phyloP scores from a whole-genome alignment of 2,797 vertebrate species.

The Sphaeramia orbicularis region DNA sequence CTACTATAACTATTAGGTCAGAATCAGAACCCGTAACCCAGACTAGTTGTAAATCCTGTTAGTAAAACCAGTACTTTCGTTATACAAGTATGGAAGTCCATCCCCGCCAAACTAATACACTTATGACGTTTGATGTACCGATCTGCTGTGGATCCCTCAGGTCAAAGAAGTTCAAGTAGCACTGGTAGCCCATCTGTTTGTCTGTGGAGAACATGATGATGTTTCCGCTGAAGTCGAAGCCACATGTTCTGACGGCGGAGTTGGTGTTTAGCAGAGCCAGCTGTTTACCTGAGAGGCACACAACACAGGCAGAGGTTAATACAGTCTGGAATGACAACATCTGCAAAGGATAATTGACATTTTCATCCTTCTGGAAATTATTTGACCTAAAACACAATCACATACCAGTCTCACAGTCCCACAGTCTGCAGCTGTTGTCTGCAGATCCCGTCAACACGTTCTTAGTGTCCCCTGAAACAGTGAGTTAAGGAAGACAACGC shows the following conservation, averaged over 20 bases:
- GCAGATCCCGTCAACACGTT: slow-evolving; percentile 97
- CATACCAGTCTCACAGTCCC: slow-evolving; percentile 97
- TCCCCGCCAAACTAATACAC: neutral
- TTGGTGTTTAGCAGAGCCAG: slow-evolving; percentile 94
- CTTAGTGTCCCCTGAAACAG: slow-evolving; percentile 90
- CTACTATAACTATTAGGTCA: too few species aligned
- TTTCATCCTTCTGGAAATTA: too few species aligned
- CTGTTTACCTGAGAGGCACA: slow-evolving; percentile 90
- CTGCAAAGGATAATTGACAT: too few species aligned
- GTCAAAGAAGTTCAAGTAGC: slow-evolving; percentile 96
- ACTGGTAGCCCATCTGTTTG: slow-evolving; percentile 99
- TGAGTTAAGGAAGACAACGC: slow-evolving; percentile 78
- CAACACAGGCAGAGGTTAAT: neutral
- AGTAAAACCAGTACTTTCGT: too few species aligned
- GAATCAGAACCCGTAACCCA: too few species aligned
- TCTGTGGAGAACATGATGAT: slow-evolving; percentile 99
- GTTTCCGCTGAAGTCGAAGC: slow-evolving; percentile 98
- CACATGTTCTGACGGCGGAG: slow-evolving; percentile 96
- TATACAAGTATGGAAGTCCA: too few species aligned
- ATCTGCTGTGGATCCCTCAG: slow-evolving; percentile 95
- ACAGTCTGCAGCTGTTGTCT: slow-evolving; percentile 97
- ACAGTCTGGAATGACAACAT: fast-evolving
- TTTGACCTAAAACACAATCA: neutral
- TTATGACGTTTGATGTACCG: slow-evolving; percentile 74
- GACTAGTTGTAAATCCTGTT: too few species aligned